phyloP scores from a whole-genome alignment of 2,888 invertebrate species.

The Euzophera pinguis region DNA sequence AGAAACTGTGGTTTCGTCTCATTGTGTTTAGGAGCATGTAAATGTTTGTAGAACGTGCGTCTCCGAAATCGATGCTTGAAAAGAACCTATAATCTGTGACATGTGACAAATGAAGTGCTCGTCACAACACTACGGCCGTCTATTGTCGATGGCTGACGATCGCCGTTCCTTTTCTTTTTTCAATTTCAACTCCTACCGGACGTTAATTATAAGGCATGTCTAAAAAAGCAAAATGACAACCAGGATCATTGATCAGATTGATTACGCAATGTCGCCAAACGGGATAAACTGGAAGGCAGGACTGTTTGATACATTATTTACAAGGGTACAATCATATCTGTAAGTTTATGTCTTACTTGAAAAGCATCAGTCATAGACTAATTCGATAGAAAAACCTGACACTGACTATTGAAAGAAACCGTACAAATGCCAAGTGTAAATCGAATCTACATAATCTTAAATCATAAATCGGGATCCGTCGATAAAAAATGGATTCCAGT shows the following conservation, averaged over 20 bases:
- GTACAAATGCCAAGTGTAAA: slow-evolving; percentile 4
- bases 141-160: slow-evolving; percentile 37
- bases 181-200: slow-evolving; percentile 50
- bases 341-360: slow-evolving; percentile 21
- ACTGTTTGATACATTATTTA: slow-evolving; percentile 59
- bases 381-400: neutral
- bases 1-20: slow-evolving; percentile 62
- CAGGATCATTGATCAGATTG: slow-evolving; percentile 75
- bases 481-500: slow-evolving; percentile 13
- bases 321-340: slow-evolving; percentile 43
- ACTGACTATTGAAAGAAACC: neutral
- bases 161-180: slow-evolving; percentile 46
- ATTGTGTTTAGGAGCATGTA: slow-evolving; percentile 59
- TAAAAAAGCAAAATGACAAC: slow-evolving; percentile 54
- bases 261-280: slow-evolving; percentile 74
- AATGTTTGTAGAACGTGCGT: slow-evolving; percentile 40
- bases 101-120: slow-evolving; percentile 49
- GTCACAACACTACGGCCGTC: slow-evolving; percentile 40
- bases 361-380: slow-evolving; percentile 5
- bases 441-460: slow-evolving; percentile 10
- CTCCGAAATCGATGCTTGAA: slow-evolving; percentile 21
- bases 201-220: slow-evolving; percentile 59
- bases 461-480: slow-evolving; percentile 11
- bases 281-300: slow-evolving; percentile 61
- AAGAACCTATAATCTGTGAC: slow-evolving; percentile 20